These are phyloP conservation scores for Passer montanus DNA, from an alignment of 2,113 vertebrate species.

Conservation along the genomic window DNA sequence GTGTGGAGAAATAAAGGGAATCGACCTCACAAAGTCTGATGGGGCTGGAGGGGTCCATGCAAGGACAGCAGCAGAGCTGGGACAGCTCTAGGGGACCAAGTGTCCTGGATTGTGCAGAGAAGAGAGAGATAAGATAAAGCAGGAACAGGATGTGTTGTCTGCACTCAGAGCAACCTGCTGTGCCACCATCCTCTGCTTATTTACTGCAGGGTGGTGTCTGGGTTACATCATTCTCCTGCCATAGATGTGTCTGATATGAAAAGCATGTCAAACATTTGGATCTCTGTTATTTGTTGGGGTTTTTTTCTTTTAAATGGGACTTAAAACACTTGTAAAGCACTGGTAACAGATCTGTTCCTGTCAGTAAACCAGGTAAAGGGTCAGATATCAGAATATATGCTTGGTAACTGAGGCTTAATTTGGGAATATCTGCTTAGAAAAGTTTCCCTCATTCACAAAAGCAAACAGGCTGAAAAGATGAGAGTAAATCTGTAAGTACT, in stretches of 20 bases:
- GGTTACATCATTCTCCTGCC: neutral
- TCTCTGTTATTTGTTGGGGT: neutral
- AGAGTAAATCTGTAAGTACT: neutral
- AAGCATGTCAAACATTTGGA: neutral
- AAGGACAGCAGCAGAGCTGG: neutral
- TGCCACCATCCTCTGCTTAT: neutral
- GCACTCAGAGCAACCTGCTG: neutral
- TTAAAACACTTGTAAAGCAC: neutral
- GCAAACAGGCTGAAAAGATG: neutral
- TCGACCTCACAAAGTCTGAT: accelerated
- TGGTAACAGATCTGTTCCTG: neutral
- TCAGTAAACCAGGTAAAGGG: neutral
- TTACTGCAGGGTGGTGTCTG: neutral
- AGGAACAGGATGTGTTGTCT: neutral
- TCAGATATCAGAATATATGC: neutral
- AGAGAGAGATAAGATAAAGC: neutral
- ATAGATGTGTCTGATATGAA: neutral
- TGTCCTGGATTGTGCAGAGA: neutral
- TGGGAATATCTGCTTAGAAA: neutral
- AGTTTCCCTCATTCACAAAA: neutral
- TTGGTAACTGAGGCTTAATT: neutral
- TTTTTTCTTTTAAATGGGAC: neutral
- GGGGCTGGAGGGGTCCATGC: neutral
- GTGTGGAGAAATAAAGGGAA: neutral
- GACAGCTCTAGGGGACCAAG: neutral